phyloP scores from a whole-genome alignment of 35 echinoderm and acorn worm genomes.

The Heliocidaris tuberculata region DNA sequence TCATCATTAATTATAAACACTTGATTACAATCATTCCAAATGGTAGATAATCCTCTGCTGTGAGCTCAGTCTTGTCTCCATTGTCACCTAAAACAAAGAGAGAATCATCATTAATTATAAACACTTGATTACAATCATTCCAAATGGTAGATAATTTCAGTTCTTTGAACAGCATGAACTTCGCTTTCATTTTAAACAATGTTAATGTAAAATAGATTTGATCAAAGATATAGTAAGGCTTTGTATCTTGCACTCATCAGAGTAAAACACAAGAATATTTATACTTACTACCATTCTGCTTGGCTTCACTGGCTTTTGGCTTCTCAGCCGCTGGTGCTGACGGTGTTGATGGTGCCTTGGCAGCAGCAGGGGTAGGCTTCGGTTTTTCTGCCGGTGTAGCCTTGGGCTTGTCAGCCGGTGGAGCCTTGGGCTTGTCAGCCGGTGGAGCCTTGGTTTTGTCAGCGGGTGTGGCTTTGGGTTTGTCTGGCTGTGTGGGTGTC shows the following conservation, averaged over 20 bases:
- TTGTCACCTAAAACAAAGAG: not conserved
- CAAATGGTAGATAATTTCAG: no score
- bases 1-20: no score
- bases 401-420: not conserved
- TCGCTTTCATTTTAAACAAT: no score
- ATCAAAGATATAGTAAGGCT: no score
- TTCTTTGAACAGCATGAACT: no score
- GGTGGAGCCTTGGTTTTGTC: slow-evolving; percentile 35
- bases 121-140: no score
- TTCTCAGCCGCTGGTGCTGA: not conserved
- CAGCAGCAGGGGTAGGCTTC: not conserved
- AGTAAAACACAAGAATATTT: no score
- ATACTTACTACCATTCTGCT: slow-evolving; percentile 48
- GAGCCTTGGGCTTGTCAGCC: slow-evolving; percentile 7
- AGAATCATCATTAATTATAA: not conserved
- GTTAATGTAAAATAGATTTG: no score
- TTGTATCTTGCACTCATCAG: no score
- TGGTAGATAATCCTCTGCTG: no score
- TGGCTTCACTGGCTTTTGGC: slow-evolving; percentile 15
- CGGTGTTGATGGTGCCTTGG: not conserved
- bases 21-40: no score
- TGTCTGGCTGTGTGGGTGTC: not conserved
- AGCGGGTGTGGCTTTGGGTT: not conserved
- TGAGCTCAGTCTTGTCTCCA: slow-evolving; percentile 46
- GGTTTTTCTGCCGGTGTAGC: not conserved